phyloP scores from a whole-genome alignment of 1,140 invertebrate genomes.

The Penaeus chinensis region DNA sequence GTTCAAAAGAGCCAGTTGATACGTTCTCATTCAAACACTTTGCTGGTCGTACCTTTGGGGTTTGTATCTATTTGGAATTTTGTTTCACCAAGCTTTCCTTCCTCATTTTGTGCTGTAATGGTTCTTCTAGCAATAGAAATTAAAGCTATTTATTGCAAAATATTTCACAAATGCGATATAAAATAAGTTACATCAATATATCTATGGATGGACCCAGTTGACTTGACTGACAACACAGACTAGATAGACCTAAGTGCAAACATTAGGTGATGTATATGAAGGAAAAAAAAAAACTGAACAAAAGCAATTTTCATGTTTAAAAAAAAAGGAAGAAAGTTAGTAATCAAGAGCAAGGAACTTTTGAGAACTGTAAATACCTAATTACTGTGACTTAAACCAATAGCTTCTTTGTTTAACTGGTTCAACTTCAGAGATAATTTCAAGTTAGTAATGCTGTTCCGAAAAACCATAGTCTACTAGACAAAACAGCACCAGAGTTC shows the following conservation, averaged over 20 bases:
- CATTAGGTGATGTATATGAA: slow-evolving; percentile 1
- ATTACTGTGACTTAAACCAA: no score
- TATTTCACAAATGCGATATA: slow-evolving; percentile 8
- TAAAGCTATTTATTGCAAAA: no score
- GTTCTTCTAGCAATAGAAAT: no score
- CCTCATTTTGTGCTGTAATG: no score
- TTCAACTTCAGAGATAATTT: neutral
- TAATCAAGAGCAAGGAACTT: no score
- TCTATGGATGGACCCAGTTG: slow-evolving; percentile 6
- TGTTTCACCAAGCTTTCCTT: no score
- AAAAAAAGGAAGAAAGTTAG: neutral
- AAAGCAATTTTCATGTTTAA: neutral
- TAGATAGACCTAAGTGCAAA: neutral
- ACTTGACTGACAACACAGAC: slow-evolving; percentile 27
- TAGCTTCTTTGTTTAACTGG: no score
- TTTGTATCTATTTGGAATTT: no score
- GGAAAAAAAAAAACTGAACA: neutral
- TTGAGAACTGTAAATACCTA: no score
- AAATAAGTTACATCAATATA: neutral
- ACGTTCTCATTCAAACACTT: no score
- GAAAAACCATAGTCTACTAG: slow-evolving; percentile 27
- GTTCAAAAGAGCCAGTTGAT: no score
- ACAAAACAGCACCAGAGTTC: slow-evolving; percentile 28
- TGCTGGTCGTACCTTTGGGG: no score
- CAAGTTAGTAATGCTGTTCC: neutral